Base-by-base conservation (phyloP, 2,113 vertebrate genomes). In the Glaucidium brasilianum region DNA sequence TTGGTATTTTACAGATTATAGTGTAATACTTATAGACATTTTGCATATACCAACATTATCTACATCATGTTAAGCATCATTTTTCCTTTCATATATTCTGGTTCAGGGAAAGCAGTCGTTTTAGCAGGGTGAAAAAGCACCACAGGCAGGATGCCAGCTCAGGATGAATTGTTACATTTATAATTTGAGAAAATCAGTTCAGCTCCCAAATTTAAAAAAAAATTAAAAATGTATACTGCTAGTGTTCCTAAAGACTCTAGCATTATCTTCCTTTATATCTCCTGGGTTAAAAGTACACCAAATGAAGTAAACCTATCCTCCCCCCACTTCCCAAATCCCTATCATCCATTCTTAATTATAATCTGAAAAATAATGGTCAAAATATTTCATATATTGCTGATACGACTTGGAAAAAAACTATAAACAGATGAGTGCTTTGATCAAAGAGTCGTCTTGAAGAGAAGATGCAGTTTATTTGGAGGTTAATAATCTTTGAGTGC, bases 401-500 rank as follows among this genome's bases (percentile, higher is more conserved):
- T 92, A 90, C 5, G 25, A 66, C 66, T 90, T 74, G 59, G 43
- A n/a, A 76, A 85, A 76, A 88, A 43, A 1, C 32, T 83, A 82
- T 47, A 94, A 95, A 92, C 41, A 88, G 89, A 94, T 30, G n/a
- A 58, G 37, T 15, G 14, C 80, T 95, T 94, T 96, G 92, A 97
- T 98, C 87, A 97, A 95, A 95, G 71, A 26, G 73, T 93, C 45
- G 6, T 75, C 62, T 96, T 74, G 86, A 91, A 90, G 29, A 69
- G 50, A 85, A 87, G 45, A 67, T 88, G 85, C 66, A 80, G 81
- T 97, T 97, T 95, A 89, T 94, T 96, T 91, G 47, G 73, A 86
- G 80, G 50, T 94, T 96, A 97, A 96, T 97, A 69, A 86, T 68
- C 52, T 94, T 91, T n/a, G 68, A 95, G 49, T 29, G 69, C 64